phyloP scores from a whole-genome alignment of 2,888 invertebrate species.

The Nomada fucata region DNA sequence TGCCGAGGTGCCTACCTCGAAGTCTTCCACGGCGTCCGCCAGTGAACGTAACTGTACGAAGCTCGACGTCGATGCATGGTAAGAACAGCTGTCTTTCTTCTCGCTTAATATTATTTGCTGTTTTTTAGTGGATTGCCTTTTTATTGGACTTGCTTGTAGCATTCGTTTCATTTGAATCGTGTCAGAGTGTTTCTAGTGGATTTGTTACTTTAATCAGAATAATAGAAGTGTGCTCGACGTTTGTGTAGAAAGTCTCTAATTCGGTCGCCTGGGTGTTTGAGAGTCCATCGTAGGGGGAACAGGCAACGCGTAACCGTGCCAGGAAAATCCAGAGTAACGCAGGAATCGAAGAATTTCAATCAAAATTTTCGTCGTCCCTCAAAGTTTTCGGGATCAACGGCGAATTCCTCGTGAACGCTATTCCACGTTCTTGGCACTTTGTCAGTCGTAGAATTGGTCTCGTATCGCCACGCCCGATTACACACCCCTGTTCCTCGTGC shows the following conservation, averaged over 20 bases:
- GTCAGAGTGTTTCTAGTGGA: no score
- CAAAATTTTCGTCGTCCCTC: background rate
- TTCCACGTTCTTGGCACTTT: conserved; percentile 55
- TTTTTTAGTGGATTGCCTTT: no score
- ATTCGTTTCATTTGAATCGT: no score
- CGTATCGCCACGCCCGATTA: conserved; percentile 75
- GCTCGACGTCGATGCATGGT: conserved; percentile 2
- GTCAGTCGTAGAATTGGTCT: conserved; percentile 73
- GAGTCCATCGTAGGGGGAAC: no score
- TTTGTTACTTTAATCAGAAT: no score
- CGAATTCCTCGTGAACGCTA: conserved; percentile 29
- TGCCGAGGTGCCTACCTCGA: background rate
- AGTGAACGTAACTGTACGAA: background rate
- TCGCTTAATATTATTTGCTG: no score
- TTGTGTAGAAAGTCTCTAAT: no score
- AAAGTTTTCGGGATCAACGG: background rate
- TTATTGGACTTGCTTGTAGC: no score
- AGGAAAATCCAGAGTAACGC: no score
- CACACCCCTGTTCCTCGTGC: conserved; percentile 63
- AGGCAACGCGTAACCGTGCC: background rate
- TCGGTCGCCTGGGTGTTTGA: no score
- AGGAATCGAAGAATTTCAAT: background rate
- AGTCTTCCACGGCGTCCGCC: background rate
- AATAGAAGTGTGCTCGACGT: no score
- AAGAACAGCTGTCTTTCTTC: conserved; percentile 1